Base-by-base conservation (phyloP, 1,140 invertebrate genomes). In the Drosophila lini region DNA sequence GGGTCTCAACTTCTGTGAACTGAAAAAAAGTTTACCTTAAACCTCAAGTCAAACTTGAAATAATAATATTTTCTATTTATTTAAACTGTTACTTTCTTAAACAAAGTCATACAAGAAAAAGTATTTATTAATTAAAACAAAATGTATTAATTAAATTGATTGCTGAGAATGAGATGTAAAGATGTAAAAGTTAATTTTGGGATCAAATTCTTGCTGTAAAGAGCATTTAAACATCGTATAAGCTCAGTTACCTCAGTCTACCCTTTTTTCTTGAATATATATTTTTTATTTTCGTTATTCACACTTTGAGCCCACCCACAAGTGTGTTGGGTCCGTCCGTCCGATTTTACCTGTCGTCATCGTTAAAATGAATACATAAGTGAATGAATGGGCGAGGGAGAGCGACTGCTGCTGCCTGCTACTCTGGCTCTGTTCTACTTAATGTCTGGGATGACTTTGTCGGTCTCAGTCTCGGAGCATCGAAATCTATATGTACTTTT, bases 271-370 rank as follows among this genome's bases (percentile, higher is more conserved):
- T 22, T 22, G 22, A 45, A 45, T 25, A 45, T 36, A 34, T 58
- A 48, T 56, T 50, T 52, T 48, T 76, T 70, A 62, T 59, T 59
- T 58, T 42, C 56, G 48, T 42, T 57, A 40, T 65, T 77, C 71
- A 60, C 79, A 81, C 79, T 47, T 76, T 78, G 80, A 88, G 83
- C 83, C 83, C 83, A 88, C 83, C 83, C 83, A 88, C 83, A 88
- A 84, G 48, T 80, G 67, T 65, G 78, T 42, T 56, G 38, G 28
- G 61, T 80, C 59, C 22, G 45, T 16, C 16, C 31, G 47, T 62
- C 42, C 59, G 58, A 52, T 32, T 68, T 74, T 78, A 78, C 74
- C 81, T 70, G 80, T 63, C 52, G 61, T 44, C 61, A 57, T 75
- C 70, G 78, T 85, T 64, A 44, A 65, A 81, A 80, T 70, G 77